These are phyloP conservation scores for Syngnathus acus DNA, from an alignment of 2,797 vertebrate genomes.

Conservation along the genomic window DNA sequence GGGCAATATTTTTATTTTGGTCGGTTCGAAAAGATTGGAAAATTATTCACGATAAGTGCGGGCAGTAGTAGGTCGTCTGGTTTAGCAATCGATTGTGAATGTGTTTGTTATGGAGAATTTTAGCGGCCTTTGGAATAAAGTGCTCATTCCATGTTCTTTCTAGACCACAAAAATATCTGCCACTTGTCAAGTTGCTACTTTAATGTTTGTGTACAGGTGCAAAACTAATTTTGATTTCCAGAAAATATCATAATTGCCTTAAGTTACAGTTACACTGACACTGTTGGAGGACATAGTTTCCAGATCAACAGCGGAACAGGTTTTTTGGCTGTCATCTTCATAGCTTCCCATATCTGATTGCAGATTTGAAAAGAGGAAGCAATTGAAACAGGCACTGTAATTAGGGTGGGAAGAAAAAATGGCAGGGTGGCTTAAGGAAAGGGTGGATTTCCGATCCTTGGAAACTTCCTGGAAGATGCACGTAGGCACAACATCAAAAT, in stretches of 20 bases:
- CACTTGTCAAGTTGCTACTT: too few species aligned
- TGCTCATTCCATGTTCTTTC: too few species aligned
- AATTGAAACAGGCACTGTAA: conserved; percentile 28
- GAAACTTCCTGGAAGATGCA: conserved; percentile 44
- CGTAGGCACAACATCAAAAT: conserved; percentile 26
- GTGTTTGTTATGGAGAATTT: too few species aligned
- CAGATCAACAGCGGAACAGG: conserved; percentile 18
- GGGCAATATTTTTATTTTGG: neutral
- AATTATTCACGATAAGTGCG: too few species aligned
- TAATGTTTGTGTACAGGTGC: too few species aligned
- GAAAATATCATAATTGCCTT: too few species aligned
- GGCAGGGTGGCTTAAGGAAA: conserved; percentile 12
- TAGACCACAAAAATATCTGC: too few species aligned
- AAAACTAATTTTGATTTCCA: too few species aligned
- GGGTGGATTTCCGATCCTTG: conserved; percentile 37
- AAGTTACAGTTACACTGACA: neutral
- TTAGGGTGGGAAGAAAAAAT: conserved; percentile 16
- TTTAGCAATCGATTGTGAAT: too few species aligned
- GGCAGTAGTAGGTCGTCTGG: too few species aligned
- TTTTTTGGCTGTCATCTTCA: conserved; percentile 22
- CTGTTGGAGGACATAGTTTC: neutral
- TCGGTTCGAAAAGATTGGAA: neutral
- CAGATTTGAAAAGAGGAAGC: conserved; percentile 35
- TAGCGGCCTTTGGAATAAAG: too few species aligned
- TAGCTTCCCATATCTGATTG: conserved; percentile 40